phyloP scores from a whole-genome alignment of 2,797 vertebrate genomes.

The Morus bassanus region DNA sequence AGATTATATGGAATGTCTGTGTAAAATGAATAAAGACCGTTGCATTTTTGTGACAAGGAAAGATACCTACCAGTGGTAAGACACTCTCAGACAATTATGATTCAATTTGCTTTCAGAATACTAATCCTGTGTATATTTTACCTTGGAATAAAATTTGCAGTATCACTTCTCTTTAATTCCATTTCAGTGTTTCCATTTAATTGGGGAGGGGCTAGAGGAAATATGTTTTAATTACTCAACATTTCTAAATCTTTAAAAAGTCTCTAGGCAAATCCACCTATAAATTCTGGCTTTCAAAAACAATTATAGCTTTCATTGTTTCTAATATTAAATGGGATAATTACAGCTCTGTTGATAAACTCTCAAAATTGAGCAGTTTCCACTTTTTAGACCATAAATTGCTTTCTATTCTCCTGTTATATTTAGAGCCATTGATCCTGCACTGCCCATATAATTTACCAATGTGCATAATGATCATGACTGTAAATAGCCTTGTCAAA shows the following conservation, averaged over 20 bases:
- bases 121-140: neutral
- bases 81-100: neutral
- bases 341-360: conserved; percentile 4
- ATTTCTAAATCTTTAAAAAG: neutral
- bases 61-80: neutral
- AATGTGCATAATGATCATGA: neutral
- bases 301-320: neutral
- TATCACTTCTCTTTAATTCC: neutral
- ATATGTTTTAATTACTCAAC: neutral
- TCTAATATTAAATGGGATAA: neutral
- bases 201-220: neutral
- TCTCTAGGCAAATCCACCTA: neutral
- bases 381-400: neutral
- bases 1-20: neutral
- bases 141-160: neutral
- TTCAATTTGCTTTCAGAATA: conserved; percentile 7
- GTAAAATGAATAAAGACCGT: conserved; percentile 3
- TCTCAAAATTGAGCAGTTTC: neutral
- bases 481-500: conserved; percentile 37
- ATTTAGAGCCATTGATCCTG: neutral
- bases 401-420: neutral
- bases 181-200: neutral
- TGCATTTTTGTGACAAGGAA: neutral
- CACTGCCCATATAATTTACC: neutral
- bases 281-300: neutral